These are phyloP conservation scores for Sphaerophoria taeniata DNA, from an alignment of 2,888 invertebrate species.

Conservation along the genomic window DNA sequence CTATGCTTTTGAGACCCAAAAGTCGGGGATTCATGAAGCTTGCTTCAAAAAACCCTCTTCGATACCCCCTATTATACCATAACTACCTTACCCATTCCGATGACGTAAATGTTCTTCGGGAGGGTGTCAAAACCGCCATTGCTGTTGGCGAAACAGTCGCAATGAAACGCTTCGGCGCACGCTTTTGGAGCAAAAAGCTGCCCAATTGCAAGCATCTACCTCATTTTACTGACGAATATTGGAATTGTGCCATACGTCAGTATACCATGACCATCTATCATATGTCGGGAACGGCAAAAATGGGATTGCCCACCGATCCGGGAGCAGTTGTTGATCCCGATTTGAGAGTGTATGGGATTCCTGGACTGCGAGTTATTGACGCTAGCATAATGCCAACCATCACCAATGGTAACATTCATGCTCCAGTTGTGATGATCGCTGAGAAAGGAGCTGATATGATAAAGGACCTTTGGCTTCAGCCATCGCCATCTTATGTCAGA, in stretches of 20 bases:
- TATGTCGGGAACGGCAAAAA: conserved; percentile 92
- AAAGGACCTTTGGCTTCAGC: conserved; percentile 87
- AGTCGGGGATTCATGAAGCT: conserved; percentile 92
- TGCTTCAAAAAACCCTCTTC: conserved; percentile 87
- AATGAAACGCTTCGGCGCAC: conserved; percentile 90
- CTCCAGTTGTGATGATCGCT: conserved; percentile 93
- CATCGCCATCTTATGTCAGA: conserved; percentile 31
- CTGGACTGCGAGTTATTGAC: conserved; percentile 92
- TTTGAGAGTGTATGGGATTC: conserved; percentile 89
- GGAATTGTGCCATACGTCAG: conserved; percentile 92
- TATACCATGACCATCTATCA: conserved; percentile 95
- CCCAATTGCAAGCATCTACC: conserved; percentile 93
- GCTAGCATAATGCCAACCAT: conserved; percentile 95
- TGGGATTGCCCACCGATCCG: conserved; percentile 90
- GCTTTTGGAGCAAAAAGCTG: conserved; percentile 88
- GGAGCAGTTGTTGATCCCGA: conserved; percentile 92
- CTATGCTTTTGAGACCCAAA: conserved; percentile 95
- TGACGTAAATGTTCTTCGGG: conserved; percentile 92
- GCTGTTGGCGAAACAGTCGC: conserved; percentile 91
- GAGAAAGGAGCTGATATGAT: conserved; percentile 94
- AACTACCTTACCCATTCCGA: conserved; percentile 95
- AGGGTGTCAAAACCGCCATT: conserved; percentile 93
- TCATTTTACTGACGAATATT: conserved; percentile 91
- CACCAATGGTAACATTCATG: conserved; percentile 94
- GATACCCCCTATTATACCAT: conserved; percentile 94